phyloP scores from a whole-genome alignment of 2,888 invertebrate species.

The Endotricha flammealis region DNA sequence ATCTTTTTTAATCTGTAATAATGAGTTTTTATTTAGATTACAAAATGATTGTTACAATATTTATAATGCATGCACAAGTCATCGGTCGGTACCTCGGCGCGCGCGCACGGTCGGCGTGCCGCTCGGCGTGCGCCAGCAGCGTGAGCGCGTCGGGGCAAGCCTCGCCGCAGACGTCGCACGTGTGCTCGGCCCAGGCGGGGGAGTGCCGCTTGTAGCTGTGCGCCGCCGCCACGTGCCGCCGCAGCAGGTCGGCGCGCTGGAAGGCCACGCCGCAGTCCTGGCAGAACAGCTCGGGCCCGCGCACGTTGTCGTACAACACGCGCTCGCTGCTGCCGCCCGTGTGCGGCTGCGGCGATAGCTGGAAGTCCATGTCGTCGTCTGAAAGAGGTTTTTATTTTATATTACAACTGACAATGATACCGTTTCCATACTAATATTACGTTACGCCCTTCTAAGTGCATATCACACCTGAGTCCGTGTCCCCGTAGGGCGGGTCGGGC shows the following conservation, averaged over 20 bases:
- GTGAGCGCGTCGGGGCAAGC: conserved; percentile 86
- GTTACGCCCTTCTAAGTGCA: neutral
- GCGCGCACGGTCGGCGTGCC: conserved; percentile 84
- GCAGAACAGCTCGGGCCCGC: conserved; percentile 79
- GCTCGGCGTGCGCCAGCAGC: conserved; percentile 87
- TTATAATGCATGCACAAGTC: conserved; percentile 35
- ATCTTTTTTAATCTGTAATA: conserved; percentile 56
- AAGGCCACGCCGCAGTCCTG: conserved; percentile 88
- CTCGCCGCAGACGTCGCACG: conserved; percentile 89
- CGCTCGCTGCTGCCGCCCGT: conserved; percentile 24
- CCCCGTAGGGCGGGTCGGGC: conserved; percentile 34
- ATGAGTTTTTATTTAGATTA: conserved; percentile 11
- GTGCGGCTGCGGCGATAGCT: conserved; percentile 46
- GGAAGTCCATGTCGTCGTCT: conserved; percentile 63
- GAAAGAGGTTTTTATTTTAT: too few species aligned
- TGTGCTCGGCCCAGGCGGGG: conserved; percentile 77
- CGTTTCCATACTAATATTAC: too few species aligned
- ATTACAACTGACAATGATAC: too few species aligned
- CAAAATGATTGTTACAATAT: neutral
- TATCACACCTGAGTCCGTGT: conserved; percentile 49
- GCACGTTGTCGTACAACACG: conserved; percentile 40
- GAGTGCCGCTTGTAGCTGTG: conserved; percentile 68
- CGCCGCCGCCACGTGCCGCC: conserved; percentile 81
- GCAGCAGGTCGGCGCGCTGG: conserved; percentile 85
- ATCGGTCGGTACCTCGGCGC: conserved; percentile 18